These are phyloP conservation scores for Corythaeola cristata DNA, from an alignment of 2,113 vertebrate genomes.

Conservation along the genomic window DNA sequence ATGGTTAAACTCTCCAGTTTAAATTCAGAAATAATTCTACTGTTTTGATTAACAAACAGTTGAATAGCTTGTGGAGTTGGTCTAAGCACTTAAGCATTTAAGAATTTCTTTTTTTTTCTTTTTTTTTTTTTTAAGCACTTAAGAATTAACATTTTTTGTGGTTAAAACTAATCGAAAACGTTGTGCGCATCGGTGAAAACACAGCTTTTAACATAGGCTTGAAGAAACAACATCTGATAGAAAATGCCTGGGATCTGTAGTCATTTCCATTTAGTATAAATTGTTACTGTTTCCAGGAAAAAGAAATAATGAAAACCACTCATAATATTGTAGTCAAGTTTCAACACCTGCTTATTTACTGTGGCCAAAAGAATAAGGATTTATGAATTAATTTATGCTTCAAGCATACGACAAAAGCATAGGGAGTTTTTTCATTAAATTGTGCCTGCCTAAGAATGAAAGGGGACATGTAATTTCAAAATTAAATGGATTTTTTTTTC, in stretches of 20 bases:
- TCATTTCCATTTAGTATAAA: background rate
- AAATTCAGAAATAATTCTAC: background rate
- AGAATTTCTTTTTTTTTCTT: too few species aligned
- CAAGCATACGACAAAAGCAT: background rate
- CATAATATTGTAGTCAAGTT: background rate
- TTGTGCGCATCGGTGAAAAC: background rate
- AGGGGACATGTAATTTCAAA: background rate
- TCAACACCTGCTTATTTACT: constrained; percentile 46
- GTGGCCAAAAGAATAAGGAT: background rate
- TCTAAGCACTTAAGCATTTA: background rate
- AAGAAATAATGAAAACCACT: constrained; percentile 21
- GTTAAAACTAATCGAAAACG: background rate
- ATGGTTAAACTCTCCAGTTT: background rate
- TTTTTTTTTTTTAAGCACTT: background rate
- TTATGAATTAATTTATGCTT: background rate
- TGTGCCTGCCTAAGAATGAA: background rate
- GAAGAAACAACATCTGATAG: background rate
- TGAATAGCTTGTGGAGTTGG: background rate
- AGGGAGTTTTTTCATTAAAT: background rate
- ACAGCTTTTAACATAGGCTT: background rate
- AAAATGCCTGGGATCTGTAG: background rate
- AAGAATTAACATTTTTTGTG: background rate
- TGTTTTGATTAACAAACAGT: constrained; percentile 10
- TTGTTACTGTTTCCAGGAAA: background rate
- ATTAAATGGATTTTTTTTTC: background rate